Evolutionary conservation across 1,140 invertebrate species (phyloP).

Genomic region (Hyles euphorbiae): DNA sequence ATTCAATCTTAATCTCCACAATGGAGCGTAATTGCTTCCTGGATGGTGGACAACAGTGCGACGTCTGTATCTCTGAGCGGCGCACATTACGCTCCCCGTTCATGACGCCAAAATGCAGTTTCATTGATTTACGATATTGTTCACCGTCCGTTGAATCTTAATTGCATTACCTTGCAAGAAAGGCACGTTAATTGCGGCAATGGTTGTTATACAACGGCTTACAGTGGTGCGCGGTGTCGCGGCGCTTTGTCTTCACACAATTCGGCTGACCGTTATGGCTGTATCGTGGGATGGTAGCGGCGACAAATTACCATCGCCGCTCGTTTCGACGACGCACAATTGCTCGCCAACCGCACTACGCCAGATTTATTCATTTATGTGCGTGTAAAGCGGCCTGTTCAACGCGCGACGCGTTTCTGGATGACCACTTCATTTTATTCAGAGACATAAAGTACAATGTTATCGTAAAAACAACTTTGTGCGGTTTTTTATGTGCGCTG

Average conservation of each 20-base stretch:
- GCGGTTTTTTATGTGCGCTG: too few relatives aligned
- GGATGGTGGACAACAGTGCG: too few relatives aligned
- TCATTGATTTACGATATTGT: slow-evolving; percentile 24
- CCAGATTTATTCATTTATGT: slow-evolving; percentile 28
- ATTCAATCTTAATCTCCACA: too few relatives aligned
- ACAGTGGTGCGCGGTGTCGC: background rate
- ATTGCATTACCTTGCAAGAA: slow-evolving; percentile 10
- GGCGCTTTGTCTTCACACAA: background rate
- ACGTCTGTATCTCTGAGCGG: background rate
- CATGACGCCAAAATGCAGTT: slow-evolving; percentile 16
- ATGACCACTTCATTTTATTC: too few relatives aligned
- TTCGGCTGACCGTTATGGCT: slow-evolving; percentile 4
- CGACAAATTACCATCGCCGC: slow-evolving; percentile 22
- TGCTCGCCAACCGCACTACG: slow-evolving; percentile 24
- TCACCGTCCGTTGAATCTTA: slow-evolving; percentile 13
- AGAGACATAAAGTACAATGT: too few relatives aligned
- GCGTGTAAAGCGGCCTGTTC: slow-evolving; percentile 17
- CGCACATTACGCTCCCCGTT: slow-evolving; percentile 6
- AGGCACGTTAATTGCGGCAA: slow-evolving; percentile 9
- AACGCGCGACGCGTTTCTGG: background rate
- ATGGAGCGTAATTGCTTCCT: too few relatives aligned
- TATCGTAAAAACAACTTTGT: too few relatives aligned
- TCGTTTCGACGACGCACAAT: slow-evolving; percentile 28
- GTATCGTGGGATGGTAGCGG: background rate
- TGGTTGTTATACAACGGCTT: slow-evolving; percentile 8